These are phyloP conservation scores for Drosophila borealis DNA, from an alignment of 2,888 invertebrate genomes.

Conservation along the genomic window DNA sequence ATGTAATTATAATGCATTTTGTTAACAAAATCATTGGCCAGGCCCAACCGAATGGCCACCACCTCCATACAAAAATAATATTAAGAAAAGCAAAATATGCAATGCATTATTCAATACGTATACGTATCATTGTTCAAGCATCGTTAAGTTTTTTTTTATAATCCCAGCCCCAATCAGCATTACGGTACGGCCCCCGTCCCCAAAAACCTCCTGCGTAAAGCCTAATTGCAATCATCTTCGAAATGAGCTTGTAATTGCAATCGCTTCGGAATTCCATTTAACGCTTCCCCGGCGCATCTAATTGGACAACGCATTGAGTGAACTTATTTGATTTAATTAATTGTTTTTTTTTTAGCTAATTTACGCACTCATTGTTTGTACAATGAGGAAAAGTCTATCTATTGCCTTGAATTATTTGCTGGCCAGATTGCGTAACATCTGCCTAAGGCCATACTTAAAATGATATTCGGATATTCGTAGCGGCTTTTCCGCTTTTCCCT, in stretches of 20 bases:
- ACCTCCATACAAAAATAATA: not conserved
- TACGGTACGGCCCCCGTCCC: conserved; percentile 22
- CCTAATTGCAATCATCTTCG: conserved; percentile 58
- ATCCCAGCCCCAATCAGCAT: conserved; percentile 14
- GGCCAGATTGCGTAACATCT: conserved; percentile 28
- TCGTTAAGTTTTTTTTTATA: conserved; percentile 48
- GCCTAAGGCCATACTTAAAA: conserved; percentile 2
- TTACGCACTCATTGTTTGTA: conserved; percentile 36
- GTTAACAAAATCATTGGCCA: conserved; percentile 66
- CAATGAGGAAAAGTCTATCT: conserved; percentile 51
- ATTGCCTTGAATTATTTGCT: conserved; percentile 15
- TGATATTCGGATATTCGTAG: conserved; percentile 20
- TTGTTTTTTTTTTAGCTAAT: conserved; percentile 7
- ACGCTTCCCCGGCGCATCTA: conserved; percentile 51
- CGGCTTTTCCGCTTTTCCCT: conserved; percentile 18
- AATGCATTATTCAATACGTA: conserved; percentile 72
- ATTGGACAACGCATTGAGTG: conserved; percentile 39
- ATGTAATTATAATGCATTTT: conserved; percentile 54
- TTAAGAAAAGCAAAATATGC: not conserved
- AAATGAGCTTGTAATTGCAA: conserved; percentile 40
- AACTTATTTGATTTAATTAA: conserved; percentile 1
- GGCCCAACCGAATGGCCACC: conserved; percentile 14
- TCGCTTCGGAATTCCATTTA: conserved; percentile 52
- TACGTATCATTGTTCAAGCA: conserved; percentile 48
- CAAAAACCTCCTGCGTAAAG: conserved; percentile 17